These are phyloP conservation scores for Manacus vitellinus DNA, from an alignment of 2,113 vertebrate species.

Conservation along the genomic window DNA sequence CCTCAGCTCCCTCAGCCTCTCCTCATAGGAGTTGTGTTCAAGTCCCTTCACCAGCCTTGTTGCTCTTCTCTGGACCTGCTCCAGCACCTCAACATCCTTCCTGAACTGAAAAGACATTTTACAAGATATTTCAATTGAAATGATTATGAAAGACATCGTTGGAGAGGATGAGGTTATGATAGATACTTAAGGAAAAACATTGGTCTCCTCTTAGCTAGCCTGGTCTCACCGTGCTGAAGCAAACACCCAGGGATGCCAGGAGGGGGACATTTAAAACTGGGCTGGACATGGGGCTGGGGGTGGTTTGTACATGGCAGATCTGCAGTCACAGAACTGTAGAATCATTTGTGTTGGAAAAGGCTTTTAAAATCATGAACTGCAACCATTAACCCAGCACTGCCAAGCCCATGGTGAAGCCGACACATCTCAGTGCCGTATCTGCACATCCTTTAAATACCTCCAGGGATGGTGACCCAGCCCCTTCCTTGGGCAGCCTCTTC, in stretches of 20 bases:
- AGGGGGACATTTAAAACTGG: not conserved
- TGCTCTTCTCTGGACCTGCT: too few species aligned
- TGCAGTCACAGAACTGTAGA: not conserved
- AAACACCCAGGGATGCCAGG: accelerated
- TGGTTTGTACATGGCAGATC: not conserved
- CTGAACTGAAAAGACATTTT: not conserved
- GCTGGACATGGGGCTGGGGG: not conserved
- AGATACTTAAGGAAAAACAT: not conserved
- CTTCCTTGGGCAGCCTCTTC: not conserved
- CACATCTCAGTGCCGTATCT: not conserved
- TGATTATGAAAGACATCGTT: not conserved
- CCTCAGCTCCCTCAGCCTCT: too few species aligned
- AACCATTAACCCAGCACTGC: not conserved
- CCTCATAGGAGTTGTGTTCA: too few species aligned
- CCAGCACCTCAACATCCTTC: too few species aligned
- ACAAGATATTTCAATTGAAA: not conserved
- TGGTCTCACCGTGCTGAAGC: not conserved
- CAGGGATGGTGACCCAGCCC: not conserved
- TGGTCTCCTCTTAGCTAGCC: not conserved
- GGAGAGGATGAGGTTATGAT: not conserved
- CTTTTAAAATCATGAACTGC: not conserved
- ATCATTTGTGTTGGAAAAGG: not conserved
- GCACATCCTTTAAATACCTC: not conserved
- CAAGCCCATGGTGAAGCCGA: not conserved
- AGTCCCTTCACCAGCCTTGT: too few species aligned